phyloP scores from a whole-genome alignment of 2,797 vertebrate genomes.

The Takifugu ocellatus region DNA sequence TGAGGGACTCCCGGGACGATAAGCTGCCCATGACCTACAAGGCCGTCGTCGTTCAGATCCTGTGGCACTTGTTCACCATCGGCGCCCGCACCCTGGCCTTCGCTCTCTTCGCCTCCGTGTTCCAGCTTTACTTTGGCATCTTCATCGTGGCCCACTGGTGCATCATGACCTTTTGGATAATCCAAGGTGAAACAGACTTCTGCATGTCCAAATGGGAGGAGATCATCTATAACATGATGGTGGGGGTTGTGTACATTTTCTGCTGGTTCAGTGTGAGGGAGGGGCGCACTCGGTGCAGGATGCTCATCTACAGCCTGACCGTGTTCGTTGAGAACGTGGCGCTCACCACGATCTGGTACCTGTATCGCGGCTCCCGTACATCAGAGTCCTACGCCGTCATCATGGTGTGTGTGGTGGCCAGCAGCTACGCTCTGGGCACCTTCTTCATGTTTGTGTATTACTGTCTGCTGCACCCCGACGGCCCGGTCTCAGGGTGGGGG shows the following conservation, averaged over 20 bases:
- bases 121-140: conserved; percentile 96
- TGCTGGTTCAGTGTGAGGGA: conserved; percentile 97
- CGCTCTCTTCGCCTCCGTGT: conserved; percentile 93
- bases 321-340: conserved; percentile 86
- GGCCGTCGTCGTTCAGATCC: conserved; percentile 86
- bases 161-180: conserved; percentile 99
- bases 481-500: conserved; percentile 83
- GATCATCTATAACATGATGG: conserved; percentile 99
- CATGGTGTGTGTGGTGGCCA: conserved; percentile 89
- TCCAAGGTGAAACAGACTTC: conserved; percentile 97
- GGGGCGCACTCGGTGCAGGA: conserved; percentile 88
- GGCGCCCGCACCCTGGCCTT: conserved; percentile 92
- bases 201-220: conserved; percentile 99
- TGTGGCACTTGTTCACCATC: conserved; percentile 97
- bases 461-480: conserved; percentile 93
- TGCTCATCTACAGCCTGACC: conserved; percentile 88
- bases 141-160: conserved; percentile 98
- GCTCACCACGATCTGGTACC: conserved; percentile 90
- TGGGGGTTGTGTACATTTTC: conserved; percentile 95
- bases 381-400: conserved; percentile 88
- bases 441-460: conserved; percentile 99
- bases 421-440: conserved; percentile 93
- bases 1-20: conserved; percentile 93
- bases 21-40: conserved; percentile 96
- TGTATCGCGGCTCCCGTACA: conserved; percentile 73